Conservation (phyloP, 2,113 vertebrate genomes). For the Gulo gulo region DNA sequence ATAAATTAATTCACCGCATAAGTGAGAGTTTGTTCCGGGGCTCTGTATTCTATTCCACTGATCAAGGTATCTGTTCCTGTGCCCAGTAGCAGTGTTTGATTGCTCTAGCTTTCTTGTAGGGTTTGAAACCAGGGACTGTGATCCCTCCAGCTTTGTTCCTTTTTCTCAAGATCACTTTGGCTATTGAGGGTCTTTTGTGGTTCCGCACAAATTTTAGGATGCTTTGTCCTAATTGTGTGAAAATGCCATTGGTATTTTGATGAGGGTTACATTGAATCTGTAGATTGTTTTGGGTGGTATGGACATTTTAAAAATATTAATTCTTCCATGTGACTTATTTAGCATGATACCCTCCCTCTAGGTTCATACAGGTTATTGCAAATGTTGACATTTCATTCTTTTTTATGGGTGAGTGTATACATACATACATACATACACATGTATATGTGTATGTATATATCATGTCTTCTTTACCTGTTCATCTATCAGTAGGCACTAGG, state of each 20-base stretch:
- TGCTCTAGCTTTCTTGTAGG: background rate
- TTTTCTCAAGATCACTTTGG: background rate
- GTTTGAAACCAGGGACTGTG: background rate
- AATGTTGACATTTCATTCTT: background rate
- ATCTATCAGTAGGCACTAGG: background rate
- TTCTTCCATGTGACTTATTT: background rate
- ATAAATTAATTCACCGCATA: background rate
- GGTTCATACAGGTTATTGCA: background rate
- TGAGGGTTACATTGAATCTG: background rate
- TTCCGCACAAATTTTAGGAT: background rate
- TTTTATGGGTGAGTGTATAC: background rate
- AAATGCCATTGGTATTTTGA: background rate
- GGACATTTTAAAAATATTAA: background rate
- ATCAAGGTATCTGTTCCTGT: background rate
- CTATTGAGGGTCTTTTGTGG: background rate
- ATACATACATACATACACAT: background rate
- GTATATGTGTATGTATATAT: background rate
- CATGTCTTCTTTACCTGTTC: background rate
- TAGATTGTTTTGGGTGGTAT: background rate
- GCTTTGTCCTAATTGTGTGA: background rate
- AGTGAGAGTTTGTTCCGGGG: background rate
- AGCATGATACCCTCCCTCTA: background rate
- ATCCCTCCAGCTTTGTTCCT: background rate
- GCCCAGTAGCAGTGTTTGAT: background rate
- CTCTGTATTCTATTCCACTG: background rate